Conservation (phyloP, 2,888 invertebrate genomes). For the Eupithecia insigniata region DNA sequence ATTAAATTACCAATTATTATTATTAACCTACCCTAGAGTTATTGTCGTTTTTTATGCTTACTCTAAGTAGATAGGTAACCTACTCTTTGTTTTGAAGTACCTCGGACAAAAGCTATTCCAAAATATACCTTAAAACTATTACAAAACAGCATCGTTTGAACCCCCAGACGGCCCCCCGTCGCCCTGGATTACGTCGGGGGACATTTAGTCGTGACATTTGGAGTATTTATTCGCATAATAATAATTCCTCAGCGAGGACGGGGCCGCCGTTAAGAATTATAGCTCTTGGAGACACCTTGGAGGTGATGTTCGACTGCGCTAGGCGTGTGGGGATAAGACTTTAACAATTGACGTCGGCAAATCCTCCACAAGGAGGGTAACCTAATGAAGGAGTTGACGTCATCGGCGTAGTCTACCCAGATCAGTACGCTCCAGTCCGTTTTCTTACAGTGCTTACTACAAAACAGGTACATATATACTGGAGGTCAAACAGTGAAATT, state of each 20-base stretch:
- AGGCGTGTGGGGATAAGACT: slow-evolving; percentile 55
- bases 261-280: slow-evolving; percentile 78
- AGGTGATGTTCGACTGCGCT: slow-evolving; percentile 66
- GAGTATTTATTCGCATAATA: slow-evolving; percentile 88
- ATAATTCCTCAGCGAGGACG: slow-evolving; percentile 84
- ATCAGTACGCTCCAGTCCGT: no score
- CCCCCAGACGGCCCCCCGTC: slow-evolving; percentile 27
- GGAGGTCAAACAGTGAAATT: no score
- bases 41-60: no score
- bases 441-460: no score
- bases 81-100: not conserved
- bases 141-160: slow-evolving; percentile 29
- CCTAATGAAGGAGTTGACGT: no score
- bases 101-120: not conserved
- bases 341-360: not conserved
- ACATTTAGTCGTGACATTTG: slow-evolving; percentile 86
- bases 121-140: slow-evolving; percentile 40
- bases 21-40: no score
- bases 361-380: no score
- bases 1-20: no score
- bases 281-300: slow-evolving; percentile 76
- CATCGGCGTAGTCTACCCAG: no score
- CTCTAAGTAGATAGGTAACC: no score
- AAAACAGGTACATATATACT: no score
- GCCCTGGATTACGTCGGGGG: slow-evolving; percentile 71